Percentiles rank a stretch among this genome's conserved stretches.
These are phyloP conservation scores for Scolopax bukidnonensis DNA, from an alignment of 2,797 vertebrate species.

Conservation along the genomic window DNA sequence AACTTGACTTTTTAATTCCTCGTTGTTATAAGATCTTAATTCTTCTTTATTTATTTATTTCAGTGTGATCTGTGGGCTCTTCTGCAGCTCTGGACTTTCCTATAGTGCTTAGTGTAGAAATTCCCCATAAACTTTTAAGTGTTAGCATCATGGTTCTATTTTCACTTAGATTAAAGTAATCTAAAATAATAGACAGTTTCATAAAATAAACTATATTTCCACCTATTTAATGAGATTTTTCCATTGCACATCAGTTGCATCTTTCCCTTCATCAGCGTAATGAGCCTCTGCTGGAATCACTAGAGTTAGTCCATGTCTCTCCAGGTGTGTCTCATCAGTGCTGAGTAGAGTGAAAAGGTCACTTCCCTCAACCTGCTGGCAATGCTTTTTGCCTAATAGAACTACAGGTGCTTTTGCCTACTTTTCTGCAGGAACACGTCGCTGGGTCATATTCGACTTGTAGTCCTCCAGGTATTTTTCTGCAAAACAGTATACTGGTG, in stretches of 20 bases:
- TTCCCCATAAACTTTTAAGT: background rate
- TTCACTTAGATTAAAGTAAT: background rate
- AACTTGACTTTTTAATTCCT: background rate
- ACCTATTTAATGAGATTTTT: background rate
- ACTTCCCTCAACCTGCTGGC: background rate
- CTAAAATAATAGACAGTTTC: background rate
- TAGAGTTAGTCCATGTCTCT: background rate
- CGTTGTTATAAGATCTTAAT: background rate
- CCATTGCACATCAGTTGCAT: background rate
- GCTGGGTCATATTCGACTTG: background rate
- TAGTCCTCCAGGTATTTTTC: background rate
- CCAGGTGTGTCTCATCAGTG: background rate
- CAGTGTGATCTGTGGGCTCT: background rate
- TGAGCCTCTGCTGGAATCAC: background rate
- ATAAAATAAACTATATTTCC: background rate
- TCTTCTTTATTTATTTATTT: background rate
- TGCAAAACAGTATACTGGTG: background rate
- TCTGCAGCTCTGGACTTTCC: background rate
- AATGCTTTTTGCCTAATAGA: background rate
- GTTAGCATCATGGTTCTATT: background rate
- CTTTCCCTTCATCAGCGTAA: background rate
- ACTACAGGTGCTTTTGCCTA: background rate
- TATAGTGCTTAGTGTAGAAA: background rate
- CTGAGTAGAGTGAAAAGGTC: background rate
- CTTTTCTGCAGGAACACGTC: background rate